Percentiles rank a stretch among this genome's conserved stretches.
Evolutionary conservation across 2,888 invertebrate genomes (phyloP).

Genomic region (Cosmopolites sordidus): DNA sequence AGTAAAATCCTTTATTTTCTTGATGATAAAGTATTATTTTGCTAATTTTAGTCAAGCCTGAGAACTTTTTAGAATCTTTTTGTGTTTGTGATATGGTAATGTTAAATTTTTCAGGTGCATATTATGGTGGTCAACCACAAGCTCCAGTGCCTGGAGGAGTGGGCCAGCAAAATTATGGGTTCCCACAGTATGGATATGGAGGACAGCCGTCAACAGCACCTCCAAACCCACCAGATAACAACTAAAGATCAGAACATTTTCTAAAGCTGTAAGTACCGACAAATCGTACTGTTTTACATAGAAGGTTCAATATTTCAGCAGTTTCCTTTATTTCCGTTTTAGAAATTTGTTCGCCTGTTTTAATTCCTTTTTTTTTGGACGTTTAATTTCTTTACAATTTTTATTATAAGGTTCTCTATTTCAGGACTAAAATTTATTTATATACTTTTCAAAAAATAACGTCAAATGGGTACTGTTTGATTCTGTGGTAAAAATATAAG

Average conservation of each 20-base stretch:
- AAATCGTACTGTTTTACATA: too few species aligned
- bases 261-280: neutral
- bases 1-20: too few species aligned
- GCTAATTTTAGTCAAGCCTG: too few species aligned
- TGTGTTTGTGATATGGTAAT: too few species aligned
- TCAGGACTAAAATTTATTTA: neutral
- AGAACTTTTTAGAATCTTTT: too few species aligned
- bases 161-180: slow-evolving; percentile 48
- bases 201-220: slow-evolving; percentile 32
- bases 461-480: neutral
- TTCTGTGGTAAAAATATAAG: neutral
- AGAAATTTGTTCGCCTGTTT: neutral
- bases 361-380: neutral
- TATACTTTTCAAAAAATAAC: neutral
- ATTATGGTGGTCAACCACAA: slow-evolving; percentile 45
- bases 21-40: too few species aligned
- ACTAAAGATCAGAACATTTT: neutral
- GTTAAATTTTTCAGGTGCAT: slow-evolving; percentile 32
- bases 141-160: slow-evolving; percentile 40
- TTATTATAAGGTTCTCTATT: neutral
- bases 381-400: neutral
- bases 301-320: neutral
- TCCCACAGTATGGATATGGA: slow-evolving; percentile 49
- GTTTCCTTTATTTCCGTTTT: neutral
- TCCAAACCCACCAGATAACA: slow-evolving; percentile 16